Evolutionary conservation across 2,113 vertebrate genomes (phyloP).

Genomic region (Strix uralensis): DNA sequence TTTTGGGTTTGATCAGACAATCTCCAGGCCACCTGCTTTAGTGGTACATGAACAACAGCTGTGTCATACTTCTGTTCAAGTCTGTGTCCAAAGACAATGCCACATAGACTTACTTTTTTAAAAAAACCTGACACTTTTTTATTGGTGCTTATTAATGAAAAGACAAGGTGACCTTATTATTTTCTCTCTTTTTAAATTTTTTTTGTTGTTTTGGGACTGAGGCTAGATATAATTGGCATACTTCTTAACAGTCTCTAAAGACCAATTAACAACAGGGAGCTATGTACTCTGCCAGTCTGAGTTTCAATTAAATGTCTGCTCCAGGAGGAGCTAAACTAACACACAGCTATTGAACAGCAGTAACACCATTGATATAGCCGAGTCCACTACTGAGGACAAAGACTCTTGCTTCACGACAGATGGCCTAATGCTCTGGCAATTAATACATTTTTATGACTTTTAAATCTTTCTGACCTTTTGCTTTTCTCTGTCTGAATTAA

Average conservation of each 20-base stretch:
- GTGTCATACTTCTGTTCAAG: not conserved
- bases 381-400: slow-evolving; percentile 35
- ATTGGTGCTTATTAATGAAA: not conserved
- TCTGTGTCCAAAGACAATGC: not conserved
- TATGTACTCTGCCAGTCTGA: slow-evolving; percentile 24
- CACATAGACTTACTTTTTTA: not conserved
- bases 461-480: slow-evolving; percentile 65
- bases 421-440: slow-evolving; percentile 47
- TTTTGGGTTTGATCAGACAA: not conserved
- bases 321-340: slow-evolving; percentile 40
- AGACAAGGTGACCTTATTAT: slow-evolving; percentile 51
- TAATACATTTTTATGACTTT: slow-evolving; percentile 56
- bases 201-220: slow-evolving; percentile 6
- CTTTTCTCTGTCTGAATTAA: slow-evolving; percentile 5
- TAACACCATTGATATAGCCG: slow-evolving; percentile 12
- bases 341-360: not conserved
- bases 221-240: slow-evolving; percentile 53
- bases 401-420: not conserved
- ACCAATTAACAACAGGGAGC: slow-evolving; percentile 71
- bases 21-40: not conserved
- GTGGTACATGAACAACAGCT: not conserved
- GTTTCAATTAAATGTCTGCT: slow-evolving; percentile 63
- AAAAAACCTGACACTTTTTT: not conserved
- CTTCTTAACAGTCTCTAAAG: slow-evolving; percentile 56
- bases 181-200: not conserved